Base-by-base conservation (phyloP, 2,888 invertebrate species). In the Cerceris ruficornis region DNA sequence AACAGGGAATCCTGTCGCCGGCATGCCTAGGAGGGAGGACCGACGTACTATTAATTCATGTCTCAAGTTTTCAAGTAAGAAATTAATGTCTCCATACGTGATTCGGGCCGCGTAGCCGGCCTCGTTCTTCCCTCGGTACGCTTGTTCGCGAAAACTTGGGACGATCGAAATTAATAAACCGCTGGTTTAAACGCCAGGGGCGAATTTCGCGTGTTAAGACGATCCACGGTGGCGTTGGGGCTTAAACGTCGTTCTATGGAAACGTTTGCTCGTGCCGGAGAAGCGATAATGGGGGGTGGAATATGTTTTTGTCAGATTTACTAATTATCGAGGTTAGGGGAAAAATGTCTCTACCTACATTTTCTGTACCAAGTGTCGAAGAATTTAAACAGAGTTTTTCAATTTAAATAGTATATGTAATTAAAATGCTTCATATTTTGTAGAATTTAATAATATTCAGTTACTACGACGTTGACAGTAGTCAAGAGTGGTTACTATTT, bases 1-100 rank as follows among this genome's bases (percentile, higher is more conserved):
- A 89, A 88, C 87, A 87, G 85, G 84, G 87, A 88, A 89, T 88
- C 86, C 86, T 88, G 89, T 89, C 89, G 86, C 84, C 85, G 84
- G 83, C 81, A 82, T 82, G 84, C 86, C 85, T 82, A 82, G 85
- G 73, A 85, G 83, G 81, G 83, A 84, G 85, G 86, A 82, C 82
- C 86, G 80, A 82, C 82, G 77, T 77, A 78, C 84, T 86, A 89
- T 88, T 89, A 87, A 88, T 89, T 85, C 82, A 83, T 86, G 88
- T 88, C 88, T 83, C 87, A 82, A 85, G 87, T 86, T 83, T 86
- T 84, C 82, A 82, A 85, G 80, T 83, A 82, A 85, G 85, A 86
- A 84, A 88, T 86, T 84, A 87, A 87, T 88, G 83, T 86, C 84
- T 85, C 84, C 82, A 82, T 85, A 76, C 84, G 75, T 67, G 82